Evolutionary conservation across 2,113 vertebrate species (phyloP).

Genomic region (Ancistrus triradiatus): DNA sequence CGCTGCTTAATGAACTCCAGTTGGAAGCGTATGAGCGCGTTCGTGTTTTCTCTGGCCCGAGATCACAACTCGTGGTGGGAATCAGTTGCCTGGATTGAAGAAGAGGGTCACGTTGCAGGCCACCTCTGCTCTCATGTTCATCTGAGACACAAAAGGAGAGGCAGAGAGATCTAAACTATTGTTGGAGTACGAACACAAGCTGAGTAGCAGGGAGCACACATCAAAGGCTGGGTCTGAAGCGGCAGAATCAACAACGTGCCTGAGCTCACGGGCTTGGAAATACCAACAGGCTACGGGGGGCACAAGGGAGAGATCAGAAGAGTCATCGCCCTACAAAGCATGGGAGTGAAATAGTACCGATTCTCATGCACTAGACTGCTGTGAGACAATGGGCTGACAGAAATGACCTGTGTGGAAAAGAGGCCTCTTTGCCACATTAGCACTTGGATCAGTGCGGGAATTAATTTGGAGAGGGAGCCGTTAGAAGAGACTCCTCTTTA

Average conservation of each 20-base stretch:
- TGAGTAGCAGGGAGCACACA: conserved; percentile 54
- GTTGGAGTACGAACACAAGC: conserved; percentile 57
- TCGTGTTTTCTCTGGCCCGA: conserved; percentile 20
- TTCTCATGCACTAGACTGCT: too few relatives aligned
- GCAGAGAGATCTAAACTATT: conserved; percentile 49
- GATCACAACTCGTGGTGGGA: conserved; percentile 4
- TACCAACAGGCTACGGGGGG: conserved; percentile 62
- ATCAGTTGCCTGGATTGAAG: conserved; percentile 24
- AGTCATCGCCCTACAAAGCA: too few relatives aligned
- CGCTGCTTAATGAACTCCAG: neutral
- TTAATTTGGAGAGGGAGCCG: too few relatives aligned
- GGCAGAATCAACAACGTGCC: conserved; percentile 64
- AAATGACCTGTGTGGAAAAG: too few relatives aligned
- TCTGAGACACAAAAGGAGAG: conserved; percentile 4
- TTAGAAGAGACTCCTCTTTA: too few relatives aligned
- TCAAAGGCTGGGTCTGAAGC: conserved; percentile 64
- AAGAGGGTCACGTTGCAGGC: neutral
- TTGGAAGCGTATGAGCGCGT: conserved; percentile 10
- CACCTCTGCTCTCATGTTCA: conserved; percentile 11
- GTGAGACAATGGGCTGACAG: too few relatives aligned
- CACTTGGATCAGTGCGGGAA: too few relatives aligned
- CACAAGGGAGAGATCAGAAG: conserved; percentile 41
- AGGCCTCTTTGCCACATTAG: too few relatives aligned
- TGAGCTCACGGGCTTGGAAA: conserved; percentile 63
- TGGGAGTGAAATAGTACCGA: too few relatives aligned